A percentile compares a stretch with the other conserved stretches of the same genome.
phyloP scores from a whole-genome alignment of 1,140 invertebrate species.

The Drosophila miranda region DNA sequence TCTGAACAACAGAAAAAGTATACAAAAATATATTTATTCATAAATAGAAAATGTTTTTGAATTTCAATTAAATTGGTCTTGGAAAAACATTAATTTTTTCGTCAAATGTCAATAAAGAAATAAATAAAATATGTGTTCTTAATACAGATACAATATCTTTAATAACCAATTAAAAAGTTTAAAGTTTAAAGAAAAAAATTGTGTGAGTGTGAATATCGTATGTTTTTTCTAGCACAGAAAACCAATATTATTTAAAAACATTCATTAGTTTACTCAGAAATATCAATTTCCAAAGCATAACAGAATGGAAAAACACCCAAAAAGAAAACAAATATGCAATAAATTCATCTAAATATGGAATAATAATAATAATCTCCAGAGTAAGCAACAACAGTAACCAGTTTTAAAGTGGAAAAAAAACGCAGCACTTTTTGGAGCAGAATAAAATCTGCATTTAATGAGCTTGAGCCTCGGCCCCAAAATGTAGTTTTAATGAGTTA shows the following conservation, averaged over 20 bases:
- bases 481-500: slow-evolving; percentile 20
- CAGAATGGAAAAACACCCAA: slow-evolving; percentile 5
- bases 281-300: slow-evolving; percentile 22
- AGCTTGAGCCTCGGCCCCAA: neutral
- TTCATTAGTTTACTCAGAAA: slow-evolving; percentile 25
- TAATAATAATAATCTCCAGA: slow-evolving; percentile 2
- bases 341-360: neutral
- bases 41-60: neutral
- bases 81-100: no score
- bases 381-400: slow-evolving; percentile 8
- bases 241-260: slow-evolving; percentile 7
- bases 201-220: neutral
- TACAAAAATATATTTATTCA: neutral
- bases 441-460: slow-evolving; percentile 13
- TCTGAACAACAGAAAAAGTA: neutral
- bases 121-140: no score
- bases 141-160: no score
- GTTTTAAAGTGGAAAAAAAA: neutral
- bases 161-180: neutral
- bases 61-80: neutral
- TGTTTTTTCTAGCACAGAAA: neutral
- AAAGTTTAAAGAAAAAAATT: no score
- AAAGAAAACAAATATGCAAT: neutral
- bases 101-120: no score
- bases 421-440: neutral